Percentiles rank a stretch among this genome's conserved stretches.
Conservation (phyloP, 2,113 vertebrate genomes). For the Antechinus stuartii region DNA sequence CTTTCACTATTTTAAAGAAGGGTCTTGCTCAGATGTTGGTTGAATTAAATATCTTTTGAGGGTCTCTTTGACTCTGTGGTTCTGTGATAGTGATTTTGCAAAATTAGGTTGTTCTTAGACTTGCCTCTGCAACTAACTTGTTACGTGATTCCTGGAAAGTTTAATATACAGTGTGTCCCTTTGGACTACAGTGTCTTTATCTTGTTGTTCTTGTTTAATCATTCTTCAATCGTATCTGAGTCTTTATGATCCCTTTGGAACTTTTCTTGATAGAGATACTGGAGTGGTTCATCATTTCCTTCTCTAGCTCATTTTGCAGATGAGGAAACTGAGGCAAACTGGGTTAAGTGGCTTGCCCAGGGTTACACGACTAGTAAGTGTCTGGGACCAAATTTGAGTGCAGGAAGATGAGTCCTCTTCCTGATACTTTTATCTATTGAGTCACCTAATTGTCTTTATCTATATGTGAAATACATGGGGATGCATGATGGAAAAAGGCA, state of each 20-base stretch:
- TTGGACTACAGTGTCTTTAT: background rate
- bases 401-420: background rate
- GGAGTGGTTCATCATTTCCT: background rate
- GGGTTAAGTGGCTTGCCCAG: no score
- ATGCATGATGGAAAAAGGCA: background rate
- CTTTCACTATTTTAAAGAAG: background rate
- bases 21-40: background rate
- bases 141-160: background rate
- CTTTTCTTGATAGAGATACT: background rate
- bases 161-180: background rate
- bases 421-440: background rate
- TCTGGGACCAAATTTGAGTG: background rate
- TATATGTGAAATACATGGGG: background rate
- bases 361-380: background rate
- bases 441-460: background rate
- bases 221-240: background rate
- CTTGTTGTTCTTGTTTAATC: background rate
- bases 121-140: background rate
- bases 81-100: background rate
- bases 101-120: background rate
- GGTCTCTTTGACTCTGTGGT: background rate
- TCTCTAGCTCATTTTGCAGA: background rate
- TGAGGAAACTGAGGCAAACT: background rate
- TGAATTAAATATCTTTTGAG: background rate
- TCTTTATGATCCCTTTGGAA: background rate